Evolutionary conservation across 2,888 invertebrate genomes (phyloP).

Genomic region (Morpho helenor): DNA sequence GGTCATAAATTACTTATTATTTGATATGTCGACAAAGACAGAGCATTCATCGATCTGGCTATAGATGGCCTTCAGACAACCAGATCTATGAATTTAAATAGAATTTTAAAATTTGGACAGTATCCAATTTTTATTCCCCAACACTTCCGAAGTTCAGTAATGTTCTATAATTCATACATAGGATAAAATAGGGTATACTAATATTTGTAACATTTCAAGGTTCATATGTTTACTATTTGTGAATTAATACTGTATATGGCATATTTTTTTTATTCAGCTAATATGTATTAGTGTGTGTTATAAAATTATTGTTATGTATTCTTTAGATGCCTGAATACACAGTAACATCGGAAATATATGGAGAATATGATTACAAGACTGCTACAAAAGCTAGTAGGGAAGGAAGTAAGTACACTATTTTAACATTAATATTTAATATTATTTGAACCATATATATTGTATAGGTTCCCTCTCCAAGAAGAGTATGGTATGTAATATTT

Average conservation of each 20-base stretch:
- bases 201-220: neutral
- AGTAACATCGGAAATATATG: constrained; percentile 87
- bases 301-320: neutral
- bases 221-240: neutral
- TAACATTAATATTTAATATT: constrained; percentile 9
- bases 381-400: constrained; percentile 57
- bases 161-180: constrained; percentile 16
- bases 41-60: no score
- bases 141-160: constrained; percentile 50
- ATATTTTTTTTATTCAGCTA: neutral
- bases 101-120: constrained; percentile 65
- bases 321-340: constrained; percentile 76
- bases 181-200: neutral
- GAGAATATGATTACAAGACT: constrained; percentile 82
- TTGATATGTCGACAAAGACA: no score
- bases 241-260: neutral
- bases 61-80: constrained; percentile 50
- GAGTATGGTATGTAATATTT: no score
- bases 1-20: no score
- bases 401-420: constrained; percentile 60
- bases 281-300: neutral
- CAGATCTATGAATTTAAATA: constrained; percentile 64
- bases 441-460: neutral
- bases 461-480: no score
- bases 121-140: constrained; percentile 63